phyloP scores from a whole-genome alignment of 1,140 invertebrate genomes.

The Goniozus legneri region DNA sequence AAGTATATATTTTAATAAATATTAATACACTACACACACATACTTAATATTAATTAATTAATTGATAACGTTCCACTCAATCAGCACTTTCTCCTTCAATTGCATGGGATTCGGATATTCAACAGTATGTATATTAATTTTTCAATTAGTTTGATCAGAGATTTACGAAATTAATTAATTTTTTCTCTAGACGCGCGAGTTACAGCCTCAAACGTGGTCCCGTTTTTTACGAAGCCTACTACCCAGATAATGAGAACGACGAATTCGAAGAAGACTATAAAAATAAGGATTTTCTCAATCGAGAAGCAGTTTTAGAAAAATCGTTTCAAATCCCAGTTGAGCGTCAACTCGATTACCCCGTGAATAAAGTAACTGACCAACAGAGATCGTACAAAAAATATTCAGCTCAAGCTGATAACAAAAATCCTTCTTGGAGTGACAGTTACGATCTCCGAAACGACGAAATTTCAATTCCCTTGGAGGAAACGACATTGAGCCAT shows the following conservation, averaged over 20 bases:
- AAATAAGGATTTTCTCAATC: constrained; percentile 22
- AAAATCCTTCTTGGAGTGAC: no score
- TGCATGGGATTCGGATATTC: constrained; percentile 7
- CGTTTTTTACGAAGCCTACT: constrained; percentile 40
- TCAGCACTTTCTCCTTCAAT: constrained; percentile 2
- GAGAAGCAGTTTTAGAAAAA: constrained; percentile 19
- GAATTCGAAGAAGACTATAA: constrained; percentile 3
- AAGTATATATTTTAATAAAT: no score
- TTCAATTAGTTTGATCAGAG: neutral
- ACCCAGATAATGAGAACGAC: constrained; percentile 26
- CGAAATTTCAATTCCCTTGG: no score
- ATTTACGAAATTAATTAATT: neutral
- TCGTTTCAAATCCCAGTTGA: constrained; percentile 24
- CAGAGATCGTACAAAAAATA: no score
- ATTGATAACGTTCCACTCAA: no score
- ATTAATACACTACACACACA: no score
- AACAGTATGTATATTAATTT: neutral
- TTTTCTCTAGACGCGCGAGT: constrained; percentile 10
- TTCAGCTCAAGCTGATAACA: no score
- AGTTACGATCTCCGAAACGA: no score
- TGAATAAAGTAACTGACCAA: no score
- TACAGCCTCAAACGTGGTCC: constrained; percentile 32
- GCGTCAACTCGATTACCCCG: no score
- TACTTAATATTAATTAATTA: no score
- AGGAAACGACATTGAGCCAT: no score